Conservation (phyloP, 2,888 invertebrate genomes). For the Himalopsyche japonica region DNA sequence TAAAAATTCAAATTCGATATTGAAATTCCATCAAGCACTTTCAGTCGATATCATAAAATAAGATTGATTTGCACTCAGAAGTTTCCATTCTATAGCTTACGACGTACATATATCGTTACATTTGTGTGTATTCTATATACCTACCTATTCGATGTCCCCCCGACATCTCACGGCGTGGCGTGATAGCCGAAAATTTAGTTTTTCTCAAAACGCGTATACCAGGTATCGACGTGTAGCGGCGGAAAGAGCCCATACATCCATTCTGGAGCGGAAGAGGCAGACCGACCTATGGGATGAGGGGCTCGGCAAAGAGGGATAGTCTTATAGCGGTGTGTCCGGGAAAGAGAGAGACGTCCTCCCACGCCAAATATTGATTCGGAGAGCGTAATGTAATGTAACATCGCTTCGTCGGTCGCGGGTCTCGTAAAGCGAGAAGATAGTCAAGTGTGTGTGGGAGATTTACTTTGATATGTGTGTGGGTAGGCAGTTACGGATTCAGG, state of each 20-base stretch:
- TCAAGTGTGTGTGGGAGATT: background rate
- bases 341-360: slow-evolving; percentile 42
- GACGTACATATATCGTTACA: no score
- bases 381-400: slow-evolving; percentile 39
- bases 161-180: background rate
- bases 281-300: slow-evolving; percentile 34
- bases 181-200: background rate
- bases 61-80: no score
- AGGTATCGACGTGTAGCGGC: background rate
- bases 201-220: background rate
- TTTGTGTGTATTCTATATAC: background rate
- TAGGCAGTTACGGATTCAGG: background rate
- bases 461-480: background rate
- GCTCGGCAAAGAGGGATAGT: slow-evolving; percentile 21
- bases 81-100: no score
- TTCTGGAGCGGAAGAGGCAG: slow-evolving; percentile 30
- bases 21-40: no score
- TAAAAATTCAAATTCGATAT: no score
- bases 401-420: slow-evolving; percentile 7
- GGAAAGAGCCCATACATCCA: slow-evolving; percentile 12
- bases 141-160: background rate
- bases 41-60: no score
- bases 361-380: slow-evolving; percentile 64
- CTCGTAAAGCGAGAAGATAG: background rate
- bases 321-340: background rate